Evolutionary conservation across 2,113 vertebrate species (phyloP).

Genomic region (Podiceps cristatus): DNA sequence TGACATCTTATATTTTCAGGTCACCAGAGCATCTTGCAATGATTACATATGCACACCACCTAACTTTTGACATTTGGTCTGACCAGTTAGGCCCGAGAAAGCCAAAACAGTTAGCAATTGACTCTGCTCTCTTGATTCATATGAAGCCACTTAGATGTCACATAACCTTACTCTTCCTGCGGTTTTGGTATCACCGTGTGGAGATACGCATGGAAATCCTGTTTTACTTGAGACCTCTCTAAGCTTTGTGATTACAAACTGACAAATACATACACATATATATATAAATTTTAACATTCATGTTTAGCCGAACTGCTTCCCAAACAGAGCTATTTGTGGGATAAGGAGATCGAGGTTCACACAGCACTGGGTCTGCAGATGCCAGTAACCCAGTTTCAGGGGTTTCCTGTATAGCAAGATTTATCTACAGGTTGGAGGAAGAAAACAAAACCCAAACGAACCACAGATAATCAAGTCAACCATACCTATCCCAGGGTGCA

Average conservation of each 20-base stretch:
- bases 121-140: background rate
- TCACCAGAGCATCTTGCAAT: background rate
- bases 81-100: background rate
- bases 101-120: background rate
- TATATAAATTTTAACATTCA: background rate
- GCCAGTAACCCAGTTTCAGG: background rate
- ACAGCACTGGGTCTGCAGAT: background rate
- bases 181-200: background rate
- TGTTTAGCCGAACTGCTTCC: background rate
- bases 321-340: background rate
- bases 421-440: background rate
- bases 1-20: background rate
- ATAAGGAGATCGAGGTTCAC: background rate
- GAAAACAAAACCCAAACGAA: fast-evolving
- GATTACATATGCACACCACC: background rate
- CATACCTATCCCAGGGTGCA: background rate
- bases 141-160: background rate
- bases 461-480: background rate
- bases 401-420: background rate
- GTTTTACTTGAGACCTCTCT: background rate
- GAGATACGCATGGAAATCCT: background rate
- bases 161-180: background rate
- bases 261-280: background rate
- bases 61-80: background rate
- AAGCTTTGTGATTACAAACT: background rate